A percentile compares a stretch with the other conserved stretches of the same genome.
Conservation (phyloP, 2,888 invertebrate genomes). For the Eristalis intricaria region DNA sequence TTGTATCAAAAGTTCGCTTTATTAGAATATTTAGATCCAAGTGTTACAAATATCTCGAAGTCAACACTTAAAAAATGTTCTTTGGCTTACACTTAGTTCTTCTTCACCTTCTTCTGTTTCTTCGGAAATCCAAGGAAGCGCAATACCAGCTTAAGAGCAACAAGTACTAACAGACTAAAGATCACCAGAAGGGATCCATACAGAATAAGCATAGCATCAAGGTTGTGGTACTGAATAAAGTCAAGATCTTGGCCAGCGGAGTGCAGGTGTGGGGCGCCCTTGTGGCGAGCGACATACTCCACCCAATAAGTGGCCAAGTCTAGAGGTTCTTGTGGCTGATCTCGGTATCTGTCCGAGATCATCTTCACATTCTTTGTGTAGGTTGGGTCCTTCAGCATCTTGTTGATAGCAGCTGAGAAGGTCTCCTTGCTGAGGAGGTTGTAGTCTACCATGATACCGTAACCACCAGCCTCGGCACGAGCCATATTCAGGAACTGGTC, state of each 20-base stretch:
- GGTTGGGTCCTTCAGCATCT: constrained; percentile 74
- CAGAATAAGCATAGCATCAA: constrained; percentile 76
- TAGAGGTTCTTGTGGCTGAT: constrained; percentile 77
- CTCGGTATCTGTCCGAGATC: constrained; percentile 76
- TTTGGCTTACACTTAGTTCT: neutral
- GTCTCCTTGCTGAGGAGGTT: constrained; percentile 76
- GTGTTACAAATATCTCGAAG: too few relatives aligned
- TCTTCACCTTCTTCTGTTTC: neutral
- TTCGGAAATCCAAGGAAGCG: constrained; percentile 16
- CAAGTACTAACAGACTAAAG: neutral
- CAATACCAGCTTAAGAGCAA: neutral
- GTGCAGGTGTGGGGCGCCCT: constrained; percentile 77
- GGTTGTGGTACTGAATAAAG: constrained; percentile 75
- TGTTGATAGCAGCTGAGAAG: constrained; percentile 70
- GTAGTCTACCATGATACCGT: constrained; percentile 79
- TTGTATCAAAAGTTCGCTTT: neutral
- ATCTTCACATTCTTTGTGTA: constrained; percentile 57
- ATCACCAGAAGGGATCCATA: constrained; percentile 52
- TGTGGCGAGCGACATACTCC: constrained; percentile 78
- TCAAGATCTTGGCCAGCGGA: constrained; percentile 77
- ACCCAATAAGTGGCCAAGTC: constrained; percentile 80
- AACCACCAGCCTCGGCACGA: constrained; percentile 80
- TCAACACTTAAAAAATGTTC: neutral
- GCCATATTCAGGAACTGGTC: constrained; percentile 83
- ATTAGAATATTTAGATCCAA: neutral